A percentile compares a stretch with the other conserved stretches of the same genome.
These are phyloP conservation scores for Luperina testacea DNA, from an alignment of 2,888 invertebrate genomes.

Conservation along the genomic window DNA sequence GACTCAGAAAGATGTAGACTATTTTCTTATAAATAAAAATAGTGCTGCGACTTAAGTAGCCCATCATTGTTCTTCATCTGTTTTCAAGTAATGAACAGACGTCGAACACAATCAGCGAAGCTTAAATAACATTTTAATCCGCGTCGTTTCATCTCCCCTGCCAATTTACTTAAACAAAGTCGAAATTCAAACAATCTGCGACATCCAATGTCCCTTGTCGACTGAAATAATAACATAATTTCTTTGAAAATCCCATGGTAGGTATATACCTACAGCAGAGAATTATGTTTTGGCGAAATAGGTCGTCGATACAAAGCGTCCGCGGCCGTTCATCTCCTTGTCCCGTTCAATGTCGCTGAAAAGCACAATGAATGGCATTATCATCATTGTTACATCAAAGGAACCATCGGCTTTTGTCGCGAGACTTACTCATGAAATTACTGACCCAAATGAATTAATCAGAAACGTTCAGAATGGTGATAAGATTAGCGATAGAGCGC, in stretches of 20 bases:
- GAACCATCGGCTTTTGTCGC: conserved; percentile 51
- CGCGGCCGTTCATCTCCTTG: conserved; percentile 18
- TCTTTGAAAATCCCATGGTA: conserved; percentile 22
- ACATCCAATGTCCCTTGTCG: neutral
- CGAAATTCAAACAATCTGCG: conserved; percentile 14
- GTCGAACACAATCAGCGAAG: conserved; percentile 11
- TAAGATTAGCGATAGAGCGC: conserved; percentile 42
- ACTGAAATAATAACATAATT: conserved; percentile 21
- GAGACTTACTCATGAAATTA: conserved; percentile 44
- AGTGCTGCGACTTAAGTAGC: neutral
- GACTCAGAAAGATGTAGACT: neutral
- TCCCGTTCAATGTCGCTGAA: conserved; percentile 41
- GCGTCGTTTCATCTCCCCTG: neutral
- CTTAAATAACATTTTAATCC: conserved; percentile 4
- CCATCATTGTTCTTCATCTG: neutral
- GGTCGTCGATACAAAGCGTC: conserved; percentile 45
- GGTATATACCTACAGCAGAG: conserved; percentile 5
- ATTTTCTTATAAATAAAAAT: neutral
- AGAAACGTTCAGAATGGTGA: conserved; percentile 42
- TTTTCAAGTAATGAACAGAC: conserved; percentile 1
- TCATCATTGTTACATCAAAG: conserved; percentile 50
- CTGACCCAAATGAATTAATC: conserved; percentile 62
- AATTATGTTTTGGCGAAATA: conserved; percentile 38
- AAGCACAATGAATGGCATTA: conserved; percentile 52
- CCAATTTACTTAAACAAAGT: conserved; percentile 41